Conservation (phyloP, 2,888 invertebrate genomes). For the Pristionchus mayeri region DNA sequence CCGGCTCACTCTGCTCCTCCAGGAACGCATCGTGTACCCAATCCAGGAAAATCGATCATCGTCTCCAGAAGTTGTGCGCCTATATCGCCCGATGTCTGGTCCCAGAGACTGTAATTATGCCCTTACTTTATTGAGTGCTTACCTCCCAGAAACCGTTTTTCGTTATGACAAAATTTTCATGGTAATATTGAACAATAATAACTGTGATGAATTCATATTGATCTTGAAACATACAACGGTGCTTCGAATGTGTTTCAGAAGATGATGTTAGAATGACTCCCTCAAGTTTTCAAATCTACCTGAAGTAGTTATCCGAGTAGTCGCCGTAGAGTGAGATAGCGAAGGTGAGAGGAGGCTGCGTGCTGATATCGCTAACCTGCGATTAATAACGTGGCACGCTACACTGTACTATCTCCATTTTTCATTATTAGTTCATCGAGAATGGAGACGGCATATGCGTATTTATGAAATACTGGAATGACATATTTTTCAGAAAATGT, state of each 20-base stretch:
- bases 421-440: too few relatives aligned
- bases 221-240: too few relatives aligned
- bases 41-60: conserved; percentile 58
- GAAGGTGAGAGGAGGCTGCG: conserved; percentile 58
- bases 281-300: too few relatives aligned
- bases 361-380: conserved; percentile 51
- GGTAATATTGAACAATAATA: too few relatives aligned
- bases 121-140: neutral
- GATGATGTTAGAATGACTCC: too few relatives aligned
- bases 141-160: neutral
- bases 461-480: too few relatives aligned
- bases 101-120: conserved; percentile 55
- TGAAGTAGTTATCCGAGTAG: conserved; percentile 64
- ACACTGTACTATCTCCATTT: too few relatives aligned
- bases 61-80: conserved; percentile 51
- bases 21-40: conserved; percentile 58
- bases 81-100: conserved; percentile 51
- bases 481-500: too few relatives aligned
- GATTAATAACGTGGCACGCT: neutral
- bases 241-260: too few relatives aligned
- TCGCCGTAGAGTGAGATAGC: conserved; percentile 63
- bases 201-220: too few relatives aligned
- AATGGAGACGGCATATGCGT: too few relatives aligned
- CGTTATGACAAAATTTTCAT: too few relatives aligned
- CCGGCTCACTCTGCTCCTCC: neutral